These are phyloP conservation scores for Eubasilissa splendida DNA, from an alignment of 2,888 invertebrate species.

Conservation along the genomic window DNA sequence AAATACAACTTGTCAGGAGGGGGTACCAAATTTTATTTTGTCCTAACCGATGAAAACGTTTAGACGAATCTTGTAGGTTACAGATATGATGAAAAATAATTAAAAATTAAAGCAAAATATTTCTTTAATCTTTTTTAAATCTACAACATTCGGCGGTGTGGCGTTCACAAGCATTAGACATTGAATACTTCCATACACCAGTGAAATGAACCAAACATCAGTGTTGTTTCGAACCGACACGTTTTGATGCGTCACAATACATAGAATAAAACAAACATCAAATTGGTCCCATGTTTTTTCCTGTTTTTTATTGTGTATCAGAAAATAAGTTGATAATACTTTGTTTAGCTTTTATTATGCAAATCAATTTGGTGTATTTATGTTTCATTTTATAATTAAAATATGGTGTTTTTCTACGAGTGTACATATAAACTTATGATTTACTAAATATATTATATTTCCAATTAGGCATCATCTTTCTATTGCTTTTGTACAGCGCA, in stretches of 20 bases:
- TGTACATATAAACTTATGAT: constrained; percentile 26
- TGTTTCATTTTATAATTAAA: constrained; percentile 33
- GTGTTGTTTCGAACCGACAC: too few relatives aligned
- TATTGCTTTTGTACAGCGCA: constrained; percentile 19
- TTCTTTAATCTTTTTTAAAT: too few relatives aligned
- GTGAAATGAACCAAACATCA: too few relatives aligned
- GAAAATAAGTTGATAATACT: constrained; percentile 18
- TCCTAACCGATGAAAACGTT: too few relatives aligned
- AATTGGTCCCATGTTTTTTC: constrained; percentile 50
- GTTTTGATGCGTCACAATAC: background rate
- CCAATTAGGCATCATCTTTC: constrained; percentile 23
- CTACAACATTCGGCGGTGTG: too few relatives aligned
- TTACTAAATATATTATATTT: constrained; percentile 29
- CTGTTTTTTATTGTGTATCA: constrained; percentile 7
- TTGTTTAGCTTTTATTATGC: constrained; percentile 11
- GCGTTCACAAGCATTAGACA: too few relatives aligned
- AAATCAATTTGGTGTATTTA: constrained; percentile 36
- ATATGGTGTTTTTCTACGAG: constrained; percentile 48
- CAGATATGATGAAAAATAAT: too few relatives aligned
- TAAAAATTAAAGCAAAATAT: too few relatives aligned
- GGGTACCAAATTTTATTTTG: too few relatives aligned
- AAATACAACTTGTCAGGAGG: too few relatives aligned
- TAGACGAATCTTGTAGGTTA: too few relatives aligned
- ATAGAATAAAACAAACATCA: constrained; percentile 40
- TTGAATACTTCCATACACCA: too few relatives aligned